Percentiles rank a stretch among this genome's conserved stretches.
phyloP scores from a whole-genome alignment of 2,888 invertebrate genomes.

The Ennomos erosarius region DNA sequence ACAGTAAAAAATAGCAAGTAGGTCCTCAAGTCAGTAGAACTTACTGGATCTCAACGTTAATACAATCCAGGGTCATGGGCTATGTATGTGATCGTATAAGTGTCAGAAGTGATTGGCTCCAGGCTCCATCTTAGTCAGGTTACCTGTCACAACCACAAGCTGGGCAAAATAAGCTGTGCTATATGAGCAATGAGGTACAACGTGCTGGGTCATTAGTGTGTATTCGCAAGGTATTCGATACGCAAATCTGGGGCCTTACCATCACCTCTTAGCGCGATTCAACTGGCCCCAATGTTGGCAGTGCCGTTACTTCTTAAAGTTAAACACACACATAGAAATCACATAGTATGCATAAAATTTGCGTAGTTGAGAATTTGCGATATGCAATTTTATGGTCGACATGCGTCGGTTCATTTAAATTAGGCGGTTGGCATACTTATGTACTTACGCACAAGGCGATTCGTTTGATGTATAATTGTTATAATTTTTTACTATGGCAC shows the following conservation, averaged over 20 bases:
- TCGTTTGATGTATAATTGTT: no score
- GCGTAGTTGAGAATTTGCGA: neutral
- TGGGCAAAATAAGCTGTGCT: constrained; percentile 3
- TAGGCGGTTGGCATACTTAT: constrained; percentile 1
- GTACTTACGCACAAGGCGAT: neutral
- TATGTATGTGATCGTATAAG: constrained; percentile 1
- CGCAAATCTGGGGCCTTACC: constrained; percentile 13
- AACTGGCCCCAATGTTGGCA: neutral
- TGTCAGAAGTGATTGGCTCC: constrained; percentile 4
- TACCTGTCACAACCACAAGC: neutral
- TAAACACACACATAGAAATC: constrained; percentile 5
- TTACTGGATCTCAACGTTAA: no score
- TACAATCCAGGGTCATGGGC: no score
- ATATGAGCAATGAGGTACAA: constrained; percentile 26
- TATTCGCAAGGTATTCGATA: constrained; percentile 28
- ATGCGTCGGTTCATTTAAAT: constrained; percentile 3
- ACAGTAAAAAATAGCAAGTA: no score
- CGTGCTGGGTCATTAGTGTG: constrained; percentile 31
- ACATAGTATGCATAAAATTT: constrained; percentile 2
- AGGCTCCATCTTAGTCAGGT: constrained; percentile 8
- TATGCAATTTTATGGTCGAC: neutral
- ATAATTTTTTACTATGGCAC: no score
- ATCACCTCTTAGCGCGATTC: no score
- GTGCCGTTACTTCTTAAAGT: constrained; percentile 6
- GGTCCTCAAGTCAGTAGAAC: no score